Percentiles rank a stretch among this genome's conserved stretches.
Evolutionary conservation across 2,888 invertebrate genomes (phyloP).

Genomic region (Callosobruchus maculatus): DNA sequence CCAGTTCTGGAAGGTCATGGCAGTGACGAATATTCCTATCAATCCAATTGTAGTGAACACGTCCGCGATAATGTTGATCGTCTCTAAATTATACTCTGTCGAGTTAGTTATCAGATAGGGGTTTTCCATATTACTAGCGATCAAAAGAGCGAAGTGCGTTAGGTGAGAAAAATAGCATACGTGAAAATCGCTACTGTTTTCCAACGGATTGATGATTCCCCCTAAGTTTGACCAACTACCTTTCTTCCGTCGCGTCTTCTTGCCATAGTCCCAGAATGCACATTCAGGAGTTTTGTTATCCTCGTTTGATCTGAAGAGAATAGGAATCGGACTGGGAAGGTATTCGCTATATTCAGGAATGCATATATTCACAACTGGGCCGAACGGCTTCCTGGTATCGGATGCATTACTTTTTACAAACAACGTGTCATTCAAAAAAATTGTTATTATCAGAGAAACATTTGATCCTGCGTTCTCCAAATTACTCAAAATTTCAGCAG

Average conservation of each 20-base stretch:
- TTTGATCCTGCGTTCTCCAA: slow-evolving; percentile 22
- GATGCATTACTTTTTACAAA: slow-evolving; percentile 30
- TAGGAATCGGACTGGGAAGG: slow-evolving; percentile 54
- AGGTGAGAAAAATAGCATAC: slow-evolving; percentile 56
- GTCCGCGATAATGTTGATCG: slow-evolving; percentile 55
- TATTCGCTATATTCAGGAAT: slow-evolving; percentile 57
- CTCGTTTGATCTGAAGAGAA: slow-evolving; percentile 51
- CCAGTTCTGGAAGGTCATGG: slow-evolving; percentile 57
- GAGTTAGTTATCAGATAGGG: slow-evolving; percentile 6
- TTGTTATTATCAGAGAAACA: slow-evolving; percentile 31
- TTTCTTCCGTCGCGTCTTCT: slow-evolving; percentile 33
- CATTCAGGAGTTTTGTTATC: slow-evolving; percentile 47
- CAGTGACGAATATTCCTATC: slow-evolving; percentile 53
- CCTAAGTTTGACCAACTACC: slow-evolving; percentile 59
- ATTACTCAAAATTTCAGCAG: slow-evolving; percentile 31
- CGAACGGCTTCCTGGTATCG: slow-evolving; percentile 11
- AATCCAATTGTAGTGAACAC: slow-evolving; percentile 54
- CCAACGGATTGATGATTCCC: slow-evolving; percentile 44
- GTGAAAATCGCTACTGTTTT: slow-evolving; percentile 47
- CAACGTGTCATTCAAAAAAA: slow-evolving; percentile 39
- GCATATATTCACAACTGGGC: slow-evolving; percentile 57
- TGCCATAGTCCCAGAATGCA: slow-evolving; percentile 56
- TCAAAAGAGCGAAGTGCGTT: slow-evolving; percentile 58
- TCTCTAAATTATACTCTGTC: slow-evolving; percentile 50
- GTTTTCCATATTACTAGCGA: slow-evolving; percentile 32